Evolutionary conservation across 1,140 invertebrate genomes (phyloP).

Genomic region (Geopemphigus sp.): DNA sequence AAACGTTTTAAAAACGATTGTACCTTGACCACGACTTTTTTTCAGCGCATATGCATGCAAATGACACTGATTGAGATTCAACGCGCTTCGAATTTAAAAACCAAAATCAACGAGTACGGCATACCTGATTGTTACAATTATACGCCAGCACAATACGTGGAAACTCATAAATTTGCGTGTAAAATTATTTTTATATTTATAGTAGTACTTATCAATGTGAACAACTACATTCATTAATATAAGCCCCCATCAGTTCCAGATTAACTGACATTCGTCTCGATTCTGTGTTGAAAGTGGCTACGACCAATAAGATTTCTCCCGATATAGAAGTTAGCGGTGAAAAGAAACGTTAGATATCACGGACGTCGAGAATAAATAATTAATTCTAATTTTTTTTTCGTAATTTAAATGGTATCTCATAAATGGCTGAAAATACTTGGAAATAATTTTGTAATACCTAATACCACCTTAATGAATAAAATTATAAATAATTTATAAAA

Average conservation of each 20-base stretch:
- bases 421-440: no score
- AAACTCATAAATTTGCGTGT: neutral
- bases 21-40: neutral
- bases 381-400: no score
- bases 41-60: neutral
- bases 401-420: no score
- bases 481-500: no score
- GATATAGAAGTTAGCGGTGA: neutral
- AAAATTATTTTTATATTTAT: neutral
- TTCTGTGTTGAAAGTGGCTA: neutral
- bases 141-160: neutral
- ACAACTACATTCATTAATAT: neutral
- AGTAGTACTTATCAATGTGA: slow-evolving; percentile 7
- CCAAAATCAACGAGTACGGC: no score
- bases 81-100: neutral
- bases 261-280: neutral
- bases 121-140: no score
- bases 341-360: neutral
- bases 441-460: no score
- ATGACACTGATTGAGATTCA: neutral
- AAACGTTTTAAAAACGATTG: slow-evolving; percentile 1
- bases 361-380: no score
- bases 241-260: neutral
- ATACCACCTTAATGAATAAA: no score
- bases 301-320: neutral